These are phyloP conservation scores for Gryllus longicercus DNA, from an alignment of 2,888 invertebrate species.

Conservation along the genomic window DNA sequence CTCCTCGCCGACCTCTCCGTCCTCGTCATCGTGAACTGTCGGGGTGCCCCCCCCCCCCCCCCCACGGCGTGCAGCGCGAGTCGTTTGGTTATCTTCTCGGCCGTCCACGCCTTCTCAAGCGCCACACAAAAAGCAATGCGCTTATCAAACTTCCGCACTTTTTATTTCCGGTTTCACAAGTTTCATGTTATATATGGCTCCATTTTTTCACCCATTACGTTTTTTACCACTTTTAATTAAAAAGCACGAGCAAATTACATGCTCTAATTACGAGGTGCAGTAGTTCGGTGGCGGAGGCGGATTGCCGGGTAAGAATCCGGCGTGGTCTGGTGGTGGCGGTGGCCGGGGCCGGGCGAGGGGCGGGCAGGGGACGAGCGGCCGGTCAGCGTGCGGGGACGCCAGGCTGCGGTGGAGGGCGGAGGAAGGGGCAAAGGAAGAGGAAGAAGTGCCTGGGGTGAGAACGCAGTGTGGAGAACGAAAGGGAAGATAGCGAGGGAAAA, in stretches of 20 bases:
- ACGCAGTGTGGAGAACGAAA: too few relatives aligned
- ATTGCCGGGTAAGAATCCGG: background rate
- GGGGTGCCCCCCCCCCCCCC: too few relatives aligned
- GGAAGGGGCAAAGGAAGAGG: too few relatives aligned
- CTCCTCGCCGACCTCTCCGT: too few relatives aligned
- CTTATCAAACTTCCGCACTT: background rate
- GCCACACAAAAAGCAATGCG: background rate
- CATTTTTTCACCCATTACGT: conserved; percentile 8
- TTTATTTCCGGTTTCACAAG: conserved; percentile 17
- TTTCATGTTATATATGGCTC: conserved; percentile 17
- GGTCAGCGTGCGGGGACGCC: background rate
- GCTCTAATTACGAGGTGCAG: conserved; percentile 17
- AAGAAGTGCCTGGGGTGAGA: too few relatives aligned
- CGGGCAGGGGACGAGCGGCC: background rate
- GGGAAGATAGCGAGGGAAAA: too few relatives aligned
- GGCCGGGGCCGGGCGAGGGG: background rate
- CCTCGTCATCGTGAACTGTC: too few relatives aligned
- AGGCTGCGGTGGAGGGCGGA: background rate
- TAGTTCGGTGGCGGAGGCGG: background rate
- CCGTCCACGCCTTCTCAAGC: too few relatives aligned
- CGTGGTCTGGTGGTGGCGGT: background rate
- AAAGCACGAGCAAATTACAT: conserved; percentile 17
- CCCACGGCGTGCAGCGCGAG: too few relatives aligned
- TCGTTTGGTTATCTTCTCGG: too few relatives aligned
- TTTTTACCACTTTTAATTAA: conserved; percentile 3